These are phyloP conservation scores for Clamator glandarius DNA, from an alignment of 2,797 vertebrate species.

Conservation along the genomic window DNA sequence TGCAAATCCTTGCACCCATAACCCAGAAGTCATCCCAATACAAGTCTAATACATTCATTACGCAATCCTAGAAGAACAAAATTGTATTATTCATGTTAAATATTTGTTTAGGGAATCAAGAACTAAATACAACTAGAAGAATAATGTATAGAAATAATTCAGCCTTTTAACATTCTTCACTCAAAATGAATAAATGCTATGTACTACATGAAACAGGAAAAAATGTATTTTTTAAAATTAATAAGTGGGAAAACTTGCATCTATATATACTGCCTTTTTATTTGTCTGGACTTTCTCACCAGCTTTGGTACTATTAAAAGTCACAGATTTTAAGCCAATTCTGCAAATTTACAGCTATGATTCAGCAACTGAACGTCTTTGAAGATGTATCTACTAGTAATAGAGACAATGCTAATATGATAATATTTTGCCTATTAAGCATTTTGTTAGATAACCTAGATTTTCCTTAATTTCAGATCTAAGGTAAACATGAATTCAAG, in stretches of 20 bases:
- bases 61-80: background rate
- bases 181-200: background rate
- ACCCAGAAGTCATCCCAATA: background rate
- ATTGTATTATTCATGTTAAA: background rate
- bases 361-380: conserved; percentile 19
- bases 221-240: background rate
- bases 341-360: conserved; percentile 14
- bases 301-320: conserved; percentile 18
- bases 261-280: background rate
- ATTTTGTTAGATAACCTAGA: conserved; percentile 68
- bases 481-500: conserved; percentile 60
- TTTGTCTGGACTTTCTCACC: background rate
- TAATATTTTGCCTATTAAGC: conserved; percentile 63
- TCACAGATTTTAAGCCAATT: background rate
- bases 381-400: background rate
- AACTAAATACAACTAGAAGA: background rate
- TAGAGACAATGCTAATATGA: conserved; percentile 6
- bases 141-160: background rate
- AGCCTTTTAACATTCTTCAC: background rate
- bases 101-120: background rate
- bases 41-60: background rate
- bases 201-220: background rate
- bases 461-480: conserved; percentile 58
- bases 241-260: background rate
- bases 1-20: conserved; percentile 13